These are phyloP conservation scores for Oscheius sp. DNA, from an alignment of 1,140 invertebrate species.

Conservation along the genomic window DNA sequence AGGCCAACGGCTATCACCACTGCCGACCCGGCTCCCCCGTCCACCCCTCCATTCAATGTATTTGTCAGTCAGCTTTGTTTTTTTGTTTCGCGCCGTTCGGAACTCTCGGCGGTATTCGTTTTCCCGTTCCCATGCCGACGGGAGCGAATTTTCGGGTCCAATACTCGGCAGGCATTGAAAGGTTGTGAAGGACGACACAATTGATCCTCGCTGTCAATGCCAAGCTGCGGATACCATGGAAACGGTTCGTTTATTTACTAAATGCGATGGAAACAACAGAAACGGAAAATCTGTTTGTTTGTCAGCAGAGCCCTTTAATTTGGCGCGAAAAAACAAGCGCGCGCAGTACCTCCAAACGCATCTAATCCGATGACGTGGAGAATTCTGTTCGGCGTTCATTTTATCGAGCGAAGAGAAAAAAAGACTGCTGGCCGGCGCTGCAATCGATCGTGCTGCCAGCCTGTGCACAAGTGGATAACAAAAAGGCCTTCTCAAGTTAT, in stretches of 20 bases:
- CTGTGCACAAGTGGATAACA: slow-evolving; percentile 10
- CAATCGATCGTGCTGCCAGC: slow-evolving; percentile 6
- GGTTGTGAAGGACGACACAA: neutral
- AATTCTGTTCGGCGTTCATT: slow-evolving; percentile 1
- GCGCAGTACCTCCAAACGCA: too few species aligned
- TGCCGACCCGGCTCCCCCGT: slow-evolving; percentile 39
- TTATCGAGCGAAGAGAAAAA: slow-evolving; percentile 2
- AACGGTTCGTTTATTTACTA: too few species aligned
- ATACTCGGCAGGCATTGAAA: neutral
- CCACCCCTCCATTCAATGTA: neutral
- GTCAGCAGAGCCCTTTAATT: too few species aligned
- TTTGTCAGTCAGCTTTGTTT: neutral
- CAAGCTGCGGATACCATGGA: too few species aligned
- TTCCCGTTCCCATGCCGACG: neutral
- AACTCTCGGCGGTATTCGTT: neutral
- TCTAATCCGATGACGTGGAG: too few species aligned
- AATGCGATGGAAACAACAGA: too few species aligned
- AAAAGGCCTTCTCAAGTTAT: neutral
- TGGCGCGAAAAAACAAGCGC: too few species aligned
- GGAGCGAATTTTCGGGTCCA: neutral
- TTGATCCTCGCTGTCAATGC: too few species aligned
- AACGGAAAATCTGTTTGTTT: too few species aligned
- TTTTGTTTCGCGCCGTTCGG: neutral
- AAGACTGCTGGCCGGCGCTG: neutral
- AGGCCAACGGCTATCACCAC: slow-evolving; percentile 48